A percentile compares a stretch with the other conserved stretches of the same genome.
phyloP scores from a whole-genome alignment of 2,888 invertebrate genomes.

The Aspidiotus rigidus region DNA sequence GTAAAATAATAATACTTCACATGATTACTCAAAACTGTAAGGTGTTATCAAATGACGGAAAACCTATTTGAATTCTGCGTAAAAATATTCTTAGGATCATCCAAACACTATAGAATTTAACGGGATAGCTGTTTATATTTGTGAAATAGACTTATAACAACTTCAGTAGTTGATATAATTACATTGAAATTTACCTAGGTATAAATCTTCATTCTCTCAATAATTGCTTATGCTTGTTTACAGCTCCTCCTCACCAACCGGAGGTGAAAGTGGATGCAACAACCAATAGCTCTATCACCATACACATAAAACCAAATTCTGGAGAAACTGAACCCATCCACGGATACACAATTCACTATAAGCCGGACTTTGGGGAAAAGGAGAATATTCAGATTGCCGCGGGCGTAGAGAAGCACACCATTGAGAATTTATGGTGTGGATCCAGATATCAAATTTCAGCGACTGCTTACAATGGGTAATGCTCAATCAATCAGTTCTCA shows the following conservation, averaged over 20 bases:
- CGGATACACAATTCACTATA: conserved; percentile 84
- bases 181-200: too few species aligned
- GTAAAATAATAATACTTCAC: too few species aligned
- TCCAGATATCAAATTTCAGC: conserved; percentile 88
- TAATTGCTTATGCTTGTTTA: conserved; percentile 35
- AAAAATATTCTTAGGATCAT: too few species aligned
- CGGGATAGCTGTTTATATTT: too few species aligned
- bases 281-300: conserved; percentile 63
- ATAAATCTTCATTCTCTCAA: too few species aligned
- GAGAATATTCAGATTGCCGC: conserved; percentile 66
- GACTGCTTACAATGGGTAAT: conserved; percentile 80
- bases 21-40: too few species aligned
- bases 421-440: conserved; percentile 83
- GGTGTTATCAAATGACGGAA: too few species aligned
- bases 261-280: conserved; percentile 64
- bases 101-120: too few species aligned
- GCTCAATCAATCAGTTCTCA: neutral
- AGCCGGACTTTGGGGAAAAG: conserved; percentile 92
- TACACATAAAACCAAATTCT: conserved; percentile 62
- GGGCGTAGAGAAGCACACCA: conserved; percentile 69
- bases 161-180: too few species aligned
- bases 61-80: too few species aligned
- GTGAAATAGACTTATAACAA: too few species aligned
- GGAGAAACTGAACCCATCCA: conserved; percentile 79
- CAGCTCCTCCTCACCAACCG: conserved; percentile 67